Evolutionary conservation across 35 echinoderm and acorn worm species (phyloP).

Genomic region (Eucidaris tribuloides): DNA sequence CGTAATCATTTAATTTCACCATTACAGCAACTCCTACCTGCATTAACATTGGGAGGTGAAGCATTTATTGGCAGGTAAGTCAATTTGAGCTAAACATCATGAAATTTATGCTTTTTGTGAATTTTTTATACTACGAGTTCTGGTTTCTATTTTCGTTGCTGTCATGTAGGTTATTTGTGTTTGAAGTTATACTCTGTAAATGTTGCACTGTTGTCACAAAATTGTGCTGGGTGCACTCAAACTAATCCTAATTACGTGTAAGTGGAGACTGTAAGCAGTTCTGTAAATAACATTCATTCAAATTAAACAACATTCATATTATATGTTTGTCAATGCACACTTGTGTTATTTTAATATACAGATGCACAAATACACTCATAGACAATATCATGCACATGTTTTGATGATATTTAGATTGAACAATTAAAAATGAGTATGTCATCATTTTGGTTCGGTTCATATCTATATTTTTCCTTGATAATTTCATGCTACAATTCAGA

Average conservation of each 20-base stretch:
- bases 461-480: background rate
- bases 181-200: background rate
- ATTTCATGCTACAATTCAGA: background rate
- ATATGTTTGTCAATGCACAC: too few relatives aligned
- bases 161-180: too few relatives aligned
- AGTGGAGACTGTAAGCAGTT: too few relatives aligned
- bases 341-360: too few relatives aligned
- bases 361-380: background rate
- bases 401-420: background rate
- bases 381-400: background rate
- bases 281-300: too few relatives aligned
- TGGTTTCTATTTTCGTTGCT: background rate
- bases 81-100: background rate
- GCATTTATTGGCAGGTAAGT: constrained; percentile 52
- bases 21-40: constrained; percentile 35
- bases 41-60: constrained; percentile 26
- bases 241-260: background rate
- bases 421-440: background rate
- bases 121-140: background rate
- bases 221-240: background rate
- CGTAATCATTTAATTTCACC: background rate
- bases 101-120: background rate
- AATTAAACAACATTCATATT: too few relatives aligned
- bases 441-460: background rate
- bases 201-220: background rate